phyloP scores from a whole-genome alignment of 2,113 vertebrate genomes.

The Todiramphus saurophagus region DNA sequence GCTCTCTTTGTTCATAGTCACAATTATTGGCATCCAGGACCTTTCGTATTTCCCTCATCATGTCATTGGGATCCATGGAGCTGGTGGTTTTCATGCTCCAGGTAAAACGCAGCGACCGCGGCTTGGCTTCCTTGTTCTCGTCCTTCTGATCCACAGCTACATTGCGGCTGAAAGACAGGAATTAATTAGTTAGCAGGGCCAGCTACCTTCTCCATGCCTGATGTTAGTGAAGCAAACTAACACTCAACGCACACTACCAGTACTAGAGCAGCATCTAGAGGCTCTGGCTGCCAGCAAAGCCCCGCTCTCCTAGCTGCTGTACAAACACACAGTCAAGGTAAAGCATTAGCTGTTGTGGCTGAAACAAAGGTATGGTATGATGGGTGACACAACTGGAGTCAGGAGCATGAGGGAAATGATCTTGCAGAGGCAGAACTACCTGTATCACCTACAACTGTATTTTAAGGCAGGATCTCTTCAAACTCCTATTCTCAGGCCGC shows the following conservation, averaged over 20 bases:
- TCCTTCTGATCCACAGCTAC: conserved; percentile 96
- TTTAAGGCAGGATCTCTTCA: conserved; percentile 15
- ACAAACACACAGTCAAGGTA: neutral
- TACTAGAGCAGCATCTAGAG: neutral
- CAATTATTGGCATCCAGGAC: conserved; percentile 98
- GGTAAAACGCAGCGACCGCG: conserved; percentile 95
- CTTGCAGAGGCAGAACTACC: neutral
- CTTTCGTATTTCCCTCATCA: conserved; percentile 97
- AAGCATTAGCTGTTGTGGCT: conserved; percentile 2
- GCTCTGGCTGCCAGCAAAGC: neutral
- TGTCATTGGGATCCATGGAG: conserved; percentile 94
- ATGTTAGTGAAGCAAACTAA: neutral
- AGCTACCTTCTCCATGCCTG: neutral
- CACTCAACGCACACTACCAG: neutral
- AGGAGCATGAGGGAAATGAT: neutral
- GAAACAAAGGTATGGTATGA: neutral
- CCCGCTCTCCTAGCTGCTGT: neutral
- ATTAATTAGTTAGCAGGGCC: neutral
- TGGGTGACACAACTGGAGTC: neutral
- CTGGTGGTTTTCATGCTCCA: conserved; percentile 99
- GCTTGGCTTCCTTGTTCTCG: conserved; percentile 92
- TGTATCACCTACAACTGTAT: neutral
- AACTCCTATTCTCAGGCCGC: neutral
- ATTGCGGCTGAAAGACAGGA: conserved; percentile 87
- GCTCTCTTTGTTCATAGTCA: conserved; percentile 95